Conservation (phyloP, 2,888 invertebrate species). For the Dasysyrphus tricinctus region DNA sequence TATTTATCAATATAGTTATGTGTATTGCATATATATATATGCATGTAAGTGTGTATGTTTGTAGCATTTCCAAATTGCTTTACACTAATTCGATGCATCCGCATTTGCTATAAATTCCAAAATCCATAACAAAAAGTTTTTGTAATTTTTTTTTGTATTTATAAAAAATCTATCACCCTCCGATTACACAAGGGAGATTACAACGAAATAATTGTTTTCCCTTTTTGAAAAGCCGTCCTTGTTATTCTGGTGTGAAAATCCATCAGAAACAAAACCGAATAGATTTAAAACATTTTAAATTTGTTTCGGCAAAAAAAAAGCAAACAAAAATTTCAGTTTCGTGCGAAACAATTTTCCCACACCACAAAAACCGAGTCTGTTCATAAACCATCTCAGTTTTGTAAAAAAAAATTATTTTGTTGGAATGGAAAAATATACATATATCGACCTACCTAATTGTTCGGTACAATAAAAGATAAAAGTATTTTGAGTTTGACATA, state of each 20-base stretch:
- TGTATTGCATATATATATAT: neutral
- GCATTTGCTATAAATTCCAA: constrained; percentile 22
- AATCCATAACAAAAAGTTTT: constrained; percentile 10
- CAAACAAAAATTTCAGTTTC: constrained; percentile 28
- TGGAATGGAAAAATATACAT: neutral
- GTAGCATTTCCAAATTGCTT: constrained; percentile 9
- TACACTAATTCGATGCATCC: constrained; percentile 26
- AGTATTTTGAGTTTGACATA: neutral
- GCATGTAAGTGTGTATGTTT: no score
- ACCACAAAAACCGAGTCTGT: neutral
- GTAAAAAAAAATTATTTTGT: neutral
- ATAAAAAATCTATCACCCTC: neutral
- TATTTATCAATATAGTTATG: neutral
- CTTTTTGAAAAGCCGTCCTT: neutral
- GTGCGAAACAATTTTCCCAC: constrained; percentile 21
- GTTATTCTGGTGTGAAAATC: neutral
- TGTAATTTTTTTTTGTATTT: neutral
- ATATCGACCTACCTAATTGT: neutral
- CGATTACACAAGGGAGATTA: neutral
- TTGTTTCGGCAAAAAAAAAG: neutral
- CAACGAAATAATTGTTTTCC: constrained; percentile 19
- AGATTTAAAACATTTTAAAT: constrained; percentile 23
- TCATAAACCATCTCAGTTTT: neutral
- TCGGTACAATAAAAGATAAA: constrained; percentile 4
- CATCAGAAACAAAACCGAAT: constrained; percentile 10